Evolutionary conservation across 2,888 invertebrate species (phyloP), one percentile per base, ranked within the genome.

Genomic region (Pseudococcus viburni): DNA sequence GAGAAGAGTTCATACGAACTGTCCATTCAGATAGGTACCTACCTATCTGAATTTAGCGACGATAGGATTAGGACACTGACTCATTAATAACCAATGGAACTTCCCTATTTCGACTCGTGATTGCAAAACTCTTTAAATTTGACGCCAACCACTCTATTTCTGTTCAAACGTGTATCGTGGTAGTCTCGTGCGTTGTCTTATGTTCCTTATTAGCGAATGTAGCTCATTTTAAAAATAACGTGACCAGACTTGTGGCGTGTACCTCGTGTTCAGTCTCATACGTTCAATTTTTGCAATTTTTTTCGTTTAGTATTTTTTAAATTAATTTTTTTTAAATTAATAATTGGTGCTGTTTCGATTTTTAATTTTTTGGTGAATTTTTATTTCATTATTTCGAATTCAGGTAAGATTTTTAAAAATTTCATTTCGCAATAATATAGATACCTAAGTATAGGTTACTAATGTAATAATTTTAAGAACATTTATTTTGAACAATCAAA

Each of bases 141-240:
- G 64, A 64, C 64, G 22, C 22, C 19, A 55, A 64, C 22, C 12
- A 22, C 64, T 64, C 64, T 64, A 64, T 64, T 64, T 64, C 64
- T 64, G 64, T 64, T 64, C 22, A 64, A 15, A 33, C 80, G 46
- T 46, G 26, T 15, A 39, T 15, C 19, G 46, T 6, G 22, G 64
- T 64, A 22, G 64, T 64, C 64, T 64, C 19, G 64, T 64, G 19
- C 46, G n/a, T 83, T 46, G 46, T 46, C 46, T 8, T 15, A 26
- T 83, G 80, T 64, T 64, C 73, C 15, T 73, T 26, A 39, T 33
- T 33, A 17, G 73, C 73, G 33, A 15, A 73, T 33, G 73, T 64
- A 17, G 73, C 15, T 83, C 22, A 83, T 46, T 46, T 83, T 46
- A 83, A 46, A 83, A 83, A 83, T 83, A 83, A 83, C 80, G 80